Base-by-base conservation (phyloP, 2,888 invertebrate species). In the Euzetes globulus region DNA sequence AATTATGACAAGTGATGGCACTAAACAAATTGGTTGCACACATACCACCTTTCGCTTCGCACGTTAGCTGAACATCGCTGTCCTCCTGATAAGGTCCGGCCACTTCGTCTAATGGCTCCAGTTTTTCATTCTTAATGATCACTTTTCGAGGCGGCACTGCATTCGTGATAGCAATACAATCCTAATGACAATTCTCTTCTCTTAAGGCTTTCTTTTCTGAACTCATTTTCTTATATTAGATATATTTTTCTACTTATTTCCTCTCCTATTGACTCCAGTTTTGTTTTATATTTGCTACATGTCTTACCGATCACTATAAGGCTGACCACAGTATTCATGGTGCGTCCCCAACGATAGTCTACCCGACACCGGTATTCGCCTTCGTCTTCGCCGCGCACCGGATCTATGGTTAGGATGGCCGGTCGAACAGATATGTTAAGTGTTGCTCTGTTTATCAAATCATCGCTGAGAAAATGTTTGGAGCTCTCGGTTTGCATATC, bases 111-210 rank as follows among this genome's bases (percentile, higher is more conserved):
- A 70, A 45, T 45, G 70, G 45, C 11, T 47, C 25, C 17, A 45
- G 11, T 15, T 74, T 70, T 47, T 63, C 71, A 47, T 74, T 41
- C 52, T 37, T 71, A 55, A 74, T 71, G 52, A 55, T 55, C 60
- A 74, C 70, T 74, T 74, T 74, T 22, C 41, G 33, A n/a, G 74
- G 74, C 52, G 74, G 74, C 25, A 74, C 74, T 74, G 47, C n/a
- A 72, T 25, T 22, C 37, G 41, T 17, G 17, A 17, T 55, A 22
- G 7, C 22, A 72, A 33, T 27, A 29, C 22, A 22, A 29, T 15
- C 13, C 19, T n/a, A 58, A 27, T n/a, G 17, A 60, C 55, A 52
- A 41, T 65, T 9, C 22, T 41, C 22, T 73, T 29, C 27, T 52
- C n/a, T 41, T 41, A 41, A 41, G 7, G 41, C n/a, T 52, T 52